Evolutionary conservation across 2,888 invertebrate species (phyloP), one percentile per base, ranked within the genome.

Genomic region (Achlya flavicornis): DNA sequence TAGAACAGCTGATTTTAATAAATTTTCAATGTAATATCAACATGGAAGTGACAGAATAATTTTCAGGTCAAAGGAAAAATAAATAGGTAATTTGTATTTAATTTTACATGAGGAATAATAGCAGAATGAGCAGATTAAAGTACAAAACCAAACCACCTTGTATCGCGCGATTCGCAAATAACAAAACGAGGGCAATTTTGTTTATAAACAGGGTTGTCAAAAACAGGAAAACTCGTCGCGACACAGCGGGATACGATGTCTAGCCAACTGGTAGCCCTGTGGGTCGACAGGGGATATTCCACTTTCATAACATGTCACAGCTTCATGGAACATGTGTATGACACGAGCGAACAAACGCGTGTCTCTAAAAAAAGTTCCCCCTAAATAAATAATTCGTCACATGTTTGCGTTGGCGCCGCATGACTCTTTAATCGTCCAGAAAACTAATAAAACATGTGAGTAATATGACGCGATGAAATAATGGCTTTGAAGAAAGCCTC

Each of bases 191-290:
- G 70, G 70, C 69, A 69, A 74, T 70, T 72, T 78, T 81, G 83
- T 86, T 81, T 77, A 75, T 76, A 76, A 82, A 77, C 83, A 86
- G 83, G 85, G 88, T 75, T 89, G 90, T 89, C 90, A 89, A 73
- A 77, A 76, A 66, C 89, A 90, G 85, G 77, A 79, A 74, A 71
- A 67, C 71, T 63, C 75, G 77, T 74, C 71, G 68, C 68, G 67
- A 64, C 78, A 65, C 84, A 79, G 79, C 82, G 80, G 85, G 85
- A 75, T 68, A 72, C 70, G 72, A 63, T 71, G 72, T 68, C 71
- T 72, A 64, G 67, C 58, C 48, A 69, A 63, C 66, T 73, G 74
- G 68, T 77, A 85, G 64, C 83, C 86, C 84, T 84, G 73, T 61
- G 64, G 72, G 68, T 66, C 58, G 61, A 64, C 10, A 53, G 62